phyloP scores from a whole-genome alignment of 2,797 vertebrate species.

The Pipistrellus pygmaeus region DNA sequence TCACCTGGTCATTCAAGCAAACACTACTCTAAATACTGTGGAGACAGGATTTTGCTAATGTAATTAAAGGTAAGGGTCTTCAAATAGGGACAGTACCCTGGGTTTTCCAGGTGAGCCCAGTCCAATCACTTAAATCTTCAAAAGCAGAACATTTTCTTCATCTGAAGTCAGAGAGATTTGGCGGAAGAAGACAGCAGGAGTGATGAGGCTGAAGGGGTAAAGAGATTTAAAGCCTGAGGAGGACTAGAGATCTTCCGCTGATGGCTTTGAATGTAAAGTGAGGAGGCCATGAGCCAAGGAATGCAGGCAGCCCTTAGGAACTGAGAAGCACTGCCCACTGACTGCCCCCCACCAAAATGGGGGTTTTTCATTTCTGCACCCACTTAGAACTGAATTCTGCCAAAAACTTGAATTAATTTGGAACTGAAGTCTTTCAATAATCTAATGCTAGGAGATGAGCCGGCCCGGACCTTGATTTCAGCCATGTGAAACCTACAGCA shows the following conservation, averaged over 20 bases:
- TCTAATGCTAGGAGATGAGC: neutral
- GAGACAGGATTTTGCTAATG: neutral
- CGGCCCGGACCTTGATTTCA: neutral
- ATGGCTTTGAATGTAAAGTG: neutral
- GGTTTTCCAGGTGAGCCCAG: neutral
- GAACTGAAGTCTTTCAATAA: neutral
- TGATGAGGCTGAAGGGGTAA: neutral
- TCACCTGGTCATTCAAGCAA: neutral
- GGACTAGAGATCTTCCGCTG: fast-evolving
- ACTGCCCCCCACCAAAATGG: neutral
- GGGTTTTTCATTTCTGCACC: neutral
- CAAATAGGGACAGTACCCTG: neutral
- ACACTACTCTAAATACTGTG: neutral
- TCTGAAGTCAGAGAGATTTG: neutral
- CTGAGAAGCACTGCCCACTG: neutral
- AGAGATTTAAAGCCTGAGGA: neutral
- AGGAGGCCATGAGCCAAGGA: neutral
- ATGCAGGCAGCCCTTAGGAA: neutral
- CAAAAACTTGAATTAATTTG: neutral
- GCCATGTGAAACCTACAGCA: neutral
- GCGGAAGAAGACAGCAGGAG: neutral
- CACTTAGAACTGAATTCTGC: neutral
- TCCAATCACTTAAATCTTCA: neutral
- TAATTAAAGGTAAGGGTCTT: neutral
- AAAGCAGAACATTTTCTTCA: neutral